phyloP scores from a whole-genome alignment of 2,888 invertebrate genomes.

The Pedicia rivosa region DNA sequence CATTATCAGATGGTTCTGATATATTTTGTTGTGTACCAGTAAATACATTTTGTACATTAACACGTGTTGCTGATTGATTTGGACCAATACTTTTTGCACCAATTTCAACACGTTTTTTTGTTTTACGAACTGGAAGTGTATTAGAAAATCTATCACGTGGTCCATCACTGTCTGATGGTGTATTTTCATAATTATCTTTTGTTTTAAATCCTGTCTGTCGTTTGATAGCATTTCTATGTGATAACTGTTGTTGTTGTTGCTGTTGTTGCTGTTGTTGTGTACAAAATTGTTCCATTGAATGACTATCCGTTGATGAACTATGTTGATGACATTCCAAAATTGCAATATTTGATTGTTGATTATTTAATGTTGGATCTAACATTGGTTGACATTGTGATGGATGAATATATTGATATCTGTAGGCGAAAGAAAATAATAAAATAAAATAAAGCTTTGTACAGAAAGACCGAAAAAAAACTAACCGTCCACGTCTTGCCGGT shows the following conservation, averaged over 20 bases:
- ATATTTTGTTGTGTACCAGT: slow-evolving; percentile 12
- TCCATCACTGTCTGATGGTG: slow-evolving; percentile 32
- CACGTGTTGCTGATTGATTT: slow-evolving; percentile 21
- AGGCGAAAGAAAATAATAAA: no score
- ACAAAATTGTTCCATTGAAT: slow-evolving; percentile 16
- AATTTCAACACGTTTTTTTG: slow-evolving; percentile 36
- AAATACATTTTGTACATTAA: slow-evolving; percentile 33
- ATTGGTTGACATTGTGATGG: slow-evolving; percentile 16
- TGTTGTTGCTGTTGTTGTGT: slow-evolving; percentile 14
- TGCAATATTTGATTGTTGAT: slow-evolving; percentile 13
- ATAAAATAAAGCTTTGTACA: no score
- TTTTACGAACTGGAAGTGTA: slow-evolving; percentile 37
- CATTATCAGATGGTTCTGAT: slow-evolving; percentile 15
- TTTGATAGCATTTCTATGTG: slow-evolving; percentile 19
- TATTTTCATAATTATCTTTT: slow-evolving; percentile 39
- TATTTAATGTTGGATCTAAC: slow-evolving; percentile 10
- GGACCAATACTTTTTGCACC: slow-evolving; percentile 30
- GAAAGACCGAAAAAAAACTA: not conserved
- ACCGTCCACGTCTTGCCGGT: slow-evolving; percentile 38
- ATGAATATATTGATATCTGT: slow-evolving; percentile 12
- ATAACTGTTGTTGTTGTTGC: slow-evolving; percentile 2
- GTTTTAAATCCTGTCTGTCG: slow-evolving; percentile 22
- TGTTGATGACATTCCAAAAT: slow-evolving; percentile 16
- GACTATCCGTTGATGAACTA: slow-evolving; percentile 16
- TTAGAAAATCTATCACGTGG: slow-evolving; percentile 33